These are phyloP conservation scores for Scaptomyza montana DNA, from an alignment of 1,140 invertebrate genomes.

Conservation along the genomic window DNA sequence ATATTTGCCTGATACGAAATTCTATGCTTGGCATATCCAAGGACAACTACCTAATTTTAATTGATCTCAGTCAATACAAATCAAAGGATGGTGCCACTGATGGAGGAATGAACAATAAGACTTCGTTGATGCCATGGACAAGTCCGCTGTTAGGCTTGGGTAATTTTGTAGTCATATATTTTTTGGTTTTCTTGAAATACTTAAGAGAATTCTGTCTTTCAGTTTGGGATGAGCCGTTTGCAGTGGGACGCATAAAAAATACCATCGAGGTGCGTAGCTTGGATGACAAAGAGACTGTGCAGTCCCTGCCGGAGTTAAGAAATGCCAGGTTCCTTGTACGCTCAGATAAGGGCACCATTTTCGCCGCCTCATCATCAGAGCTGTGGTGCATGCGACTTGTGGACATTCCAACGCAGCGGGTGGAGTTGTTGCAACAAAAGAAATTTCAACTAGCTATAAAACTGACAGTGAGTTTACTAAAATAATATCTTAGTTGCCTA, in stretches of 20 bases:
- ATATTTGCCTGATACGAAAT: slow-evolving; percentile 87
- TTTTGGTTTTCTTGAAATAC: background rate
- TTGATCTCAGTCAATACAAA: slow-evolving; percentile 68
- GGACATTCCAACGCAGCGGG: slow-evolving; percentile 92
- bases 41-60: slow-evolving; percentile 71
- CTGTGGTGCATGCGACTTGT: slow-evolving; percentile 93
- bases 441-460: slow-evolving; percentile 97
- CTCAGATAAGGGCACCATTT: slow-evolving; percentile 91
- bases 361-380: slow-evolving; percentile 92
- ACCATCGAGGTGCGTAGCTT: slow-evolving; percentile 92
- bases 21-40: slow-evolving; percentile 73
- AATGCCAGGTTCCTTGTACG: slow-evolving; percentile 87
- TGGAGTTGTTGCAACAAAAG: slow-evolving; percentile 92
- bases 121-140: slow-evolving; percentile 58
- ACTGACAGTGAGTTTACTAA: slow-evolving; percentile 89
- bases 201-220: slow-evolving; percentile 47
- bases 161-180: slow-evolving; percentile 15
- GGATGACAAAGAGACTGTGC: slow-evolving; percentile 89
- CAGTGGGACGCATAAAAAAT: slow-evolving; percentile 92
- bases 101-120: slow-evolving; percentile 49
- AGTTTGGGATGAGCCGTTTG: slow-evolving; percentile 96
- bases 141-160: slow-evolving; percentile 66
- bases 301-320: slow-evolving; percentile 89
- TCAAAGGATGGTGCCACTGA: slow-evolving; percentile 40
- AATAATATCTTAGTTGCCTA: background rate